These are phyloP conservation scores for Patella ulyssiponensis DNA, from an alignment of 2,888 invertebrate genomes.

Conservation along the genomic window DNA sequence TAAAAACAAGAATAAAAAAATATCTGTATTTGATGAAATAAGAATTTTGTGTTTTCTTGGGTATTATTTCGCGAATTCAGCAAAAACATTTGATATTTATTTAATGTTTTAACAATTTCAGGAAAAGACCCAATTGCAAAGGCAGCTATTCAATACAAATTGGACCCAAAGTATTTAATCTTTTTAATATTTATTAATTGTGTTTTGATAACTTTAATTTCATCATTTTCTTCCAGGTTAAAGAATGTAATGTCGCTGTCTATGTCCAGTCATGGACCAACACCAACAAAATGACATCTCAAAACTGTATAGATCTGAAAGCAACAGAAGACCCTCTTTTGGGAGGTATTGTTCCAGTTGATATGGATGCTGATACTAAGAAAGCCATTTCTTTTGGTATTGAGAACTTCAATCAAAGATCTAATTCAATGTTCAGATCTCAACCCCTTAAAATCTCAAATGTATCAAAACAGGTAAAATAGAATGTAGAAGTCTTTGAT, in stretches of 20 bases:
- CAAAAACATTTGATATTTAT: too few relatives aligned
- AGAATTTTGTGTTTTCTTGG: too few relatives aligned
- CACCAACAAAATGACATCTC: slow-evolving; percentile 24
- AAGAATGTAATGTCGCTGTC: slow-evolving; percentile 32
- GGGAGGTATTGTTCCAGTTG: slow-evolving; percentile 34
- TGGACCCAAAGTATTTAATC: too few relatives aligned
- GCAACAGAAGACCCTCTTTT: slow-evolving; percentile 14
- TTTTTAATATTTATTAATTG: neutral
- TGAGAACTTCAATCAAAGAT: slow-evolving; percentile 43
- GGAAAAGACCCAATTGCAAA: too few relatives aligned
- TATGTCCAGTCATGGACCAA: slow-evolving; percentile 35
- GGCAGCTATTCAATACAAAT: too few relatives aligned
- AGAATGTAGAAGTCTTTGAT: too few relatives aligned
- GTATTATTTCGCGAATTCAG: too few relatives aligned
- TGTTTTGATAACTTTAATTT: neutral
- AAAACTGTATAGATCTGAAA: slow-evolving; percentile 18
- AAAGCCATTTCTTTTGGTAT: slow-evolving; percentile 42
- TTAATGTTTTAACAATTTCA: too few relatives aligned
- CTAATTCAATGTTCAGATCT: slow-evolving; percentile 47
- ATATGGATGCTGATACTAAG: slow-evolving; percentile 34
- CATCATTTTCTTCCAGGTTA: neutral
- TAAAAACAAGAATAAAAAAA: too few relatives aligned
- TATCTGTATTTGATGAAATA: too few relatives aligned
- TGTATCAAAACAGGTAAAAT: slow-evolving; percentile 48
- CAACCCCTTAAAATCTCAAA: slow-evolving; percentile 31